Base-by-base conservation (phyloP, 2,113 vertebrate species). In the Phalacrocorax carbo region DNA sequence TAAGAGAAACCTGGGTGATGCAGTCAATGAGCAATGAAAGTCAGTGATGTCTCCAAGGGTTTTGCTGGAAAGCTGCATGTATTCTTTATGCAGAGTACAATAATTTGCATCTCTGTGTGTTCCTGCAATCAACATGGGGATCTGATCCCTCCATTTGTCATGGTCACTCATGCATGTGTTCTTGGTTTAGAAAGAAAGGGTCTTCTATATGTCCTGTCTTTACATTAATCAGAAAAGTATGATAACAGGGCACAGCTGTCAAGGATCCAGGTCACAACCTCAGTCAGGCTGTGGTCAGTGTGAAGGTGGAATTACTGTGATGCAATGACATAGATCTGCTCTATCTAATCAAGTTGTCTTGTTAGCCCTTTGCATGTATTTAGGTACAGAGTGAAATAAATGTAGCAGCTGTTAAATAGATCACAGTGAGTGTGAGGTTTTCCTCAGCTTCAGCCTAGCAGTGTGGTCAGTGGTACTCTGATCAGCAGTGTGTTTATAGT, bases 401-500 rank as follows among this genome's bases (percentile, higher is more conserved):
- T 36, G 26, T 64, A 82, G 68, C n/a, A 82, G 2, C n/a, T 91
- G 15, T 62, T 27, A 60, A 79, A 57, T 21, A 73, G 46, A 49
- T 58, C 65, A 20, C 62, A 87, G 27, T 55, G 64, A 58, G 44
- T 34, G 49, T 85, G 88, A 87, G 62, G 44, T 82, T 92, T 94
- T 93, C 82, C 60, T 81, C 70, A 82, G 69, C 54, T 90, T 40
- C 80, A 88, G 61, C 49, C 58, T 51, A 62, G 68, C 36, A 68
- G 48, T 23, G 32, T 79, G 88, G 82, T 84, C 30, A 40, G 20
- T 10, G 8, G 72, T 20, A 40, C 52, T 75, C 49, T n/a, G 76
- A 40, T 86, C 76, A 77, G 83, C 69, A 49, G n/a, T n/a, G 66
- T 86, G 61, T 86, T 95, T 96, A 86, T 57, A 71, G 94, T 61